Evolutionary conservation across 2,888 invertebrate species (phyloP), one percentile per base, ranked within the genome.

Genomic region (Epistrophe eligans): DNA sequence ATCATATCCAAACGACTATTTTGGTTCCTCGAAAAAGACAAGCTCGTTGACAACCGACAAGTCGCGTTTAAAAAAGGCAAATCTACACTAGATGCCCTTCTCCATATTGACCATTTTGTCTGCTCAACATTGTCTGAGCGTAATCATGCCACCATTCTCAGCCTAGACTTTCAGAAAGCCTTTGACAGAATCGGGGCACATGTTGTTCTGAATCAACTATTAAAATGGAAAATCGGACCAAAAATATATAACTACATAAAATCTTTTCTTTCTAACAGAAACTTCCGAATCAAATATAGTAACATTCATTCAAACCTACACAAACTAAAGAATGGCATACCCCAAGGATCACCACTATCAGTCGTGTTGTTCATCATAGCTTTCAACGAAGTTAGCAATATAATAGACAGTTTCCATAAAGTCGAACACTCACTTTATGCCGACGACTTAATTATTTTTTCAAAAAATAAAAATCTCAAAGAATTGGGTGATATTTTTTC

Each of bases 301-400:
- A 48, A 71, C 13, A 62, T 64, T 11, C 62, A 24, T 17, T 72
- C 82, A 4, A 24, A 24, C 9, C 10, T 45, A 13, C 24, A 55
- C 13, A 55, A 40, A 50, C 10, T 43, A 4, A 40, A 55, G 11
- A 70, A 70, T 15, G 70, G 70, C n/a, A 55, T 71, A 0, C 67
- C 43, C 17, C 60, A 85, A 24, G 83, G 79, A 28, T 79, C 83
- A 11, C 77, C 66, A 28, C 40, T 77, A 2, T 84, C 84, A 4
- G 81, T 84, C 11, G 74, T 84, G 0, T 19, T 88, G 4, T 88
- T 82, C 19, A 62, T 57, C 9, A 73, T 84, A 4, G 81, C 81
- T 35, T 88, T 84, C n/a, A 82, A 79, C 15, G 74, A 80, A 48
- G 60, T 88, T 4, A 67, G 43, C 7, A 35, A n/a, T 17, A 84